These are phyloP conservation scores for Verasper variegatus DNA, from an alignment of 2,113 vertebrate species.

Conservation along the genomic window DNA sequence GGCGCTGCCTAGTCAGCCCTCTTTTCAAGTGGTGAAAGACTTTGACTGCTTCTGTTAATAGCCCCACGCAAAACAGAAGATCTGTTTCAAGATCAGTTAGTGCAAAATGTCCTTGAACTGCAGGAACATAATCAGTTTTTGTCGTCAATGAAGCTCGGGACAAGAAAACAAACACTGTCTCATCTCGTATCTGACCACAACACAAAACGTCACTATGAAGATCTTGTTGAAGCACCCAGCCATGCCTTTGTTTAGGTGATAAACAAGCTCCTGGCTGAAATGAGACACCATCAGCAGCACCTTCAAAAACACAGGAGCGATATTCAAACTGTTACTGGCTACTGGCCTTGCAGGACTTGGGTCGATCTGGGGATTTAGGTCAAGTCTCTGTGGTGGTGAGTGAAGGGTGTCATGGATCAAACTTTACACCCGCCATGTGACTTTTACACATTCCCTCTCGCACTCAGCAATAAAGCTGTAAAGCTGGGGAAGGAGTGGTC, in stretches of 20 bases:
- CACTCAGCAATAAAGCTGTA: not conserved
- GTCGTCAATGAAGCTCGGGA: not conserved
- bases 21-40: not conserved
- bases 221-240: conserved; percentile 13
- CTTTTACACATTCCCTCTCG: not conserved
- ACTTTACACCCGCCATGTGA: not conserved
- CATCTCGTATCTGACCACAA: not conserved
- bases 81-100: not conserved
- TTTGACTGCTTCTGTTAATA: not conserved
- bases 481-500: not conserved
- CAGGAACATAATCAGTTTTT: not conserved
- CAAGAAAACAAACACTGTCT: not conserved
- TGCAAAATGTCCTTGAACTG: not conserved
- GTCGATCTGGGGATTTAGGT: conserved; percentile 7
- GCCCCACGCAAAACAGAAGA: not conserved
- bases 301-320: not conserved
- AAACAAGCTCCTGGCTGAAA: conserved; percentile 20
- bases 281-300: not conserved
- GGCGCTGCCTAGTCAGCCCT: not conserved
- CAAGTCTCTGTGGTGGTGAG: not conserved
- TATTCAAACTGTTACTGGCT: not conserved
- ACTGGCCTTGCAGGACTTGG: not conserved
- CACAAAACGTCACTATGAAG: conserved; percentile 3
- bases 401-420: not conserved
- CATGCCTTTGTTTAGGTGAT: conserved; percentile 43